Conservation (phyloP, 2,113 vertebrate species). For the Murina feae region DNA sequence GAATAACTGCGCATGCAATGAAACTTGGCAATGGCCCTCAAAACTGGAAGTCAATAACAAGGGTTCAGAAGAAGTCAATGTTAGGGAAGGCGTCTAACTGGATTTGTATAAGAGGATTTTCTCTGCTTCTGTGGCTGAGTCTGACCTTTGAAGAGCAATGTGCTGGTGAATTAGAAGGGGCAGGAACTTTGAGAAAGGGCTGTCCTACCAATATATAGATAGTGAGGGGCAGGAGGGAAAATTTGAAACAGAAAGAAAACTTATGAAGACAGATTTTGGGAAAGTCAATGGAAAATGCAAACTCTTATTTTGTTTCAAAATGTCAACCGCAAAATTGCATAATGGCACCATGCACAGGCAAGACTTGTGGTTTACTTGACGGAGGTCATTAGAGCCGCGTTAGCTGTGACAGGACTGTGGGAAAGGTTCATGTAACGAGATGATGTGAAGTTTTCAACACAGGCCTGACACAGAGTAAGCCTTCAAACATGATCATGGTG, state of each 20-base stretch:
- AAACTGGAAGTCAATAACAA: not conserved
- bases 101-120: not conserved
- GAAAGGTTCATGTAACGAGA: fast-evolving
- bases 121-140: not conserved
- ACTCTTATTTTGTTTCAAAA: not conserved
- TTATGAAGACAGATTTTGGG: not conserved
- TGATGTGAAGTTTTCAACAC: not conserved
- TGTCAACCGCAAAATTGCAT: not conserved
- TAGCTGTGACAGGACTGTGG: not conserved
- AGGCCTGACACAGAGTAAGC: not conserved
- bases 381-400: not conserved
- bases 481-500: not conserved
- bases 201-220: not conserved
- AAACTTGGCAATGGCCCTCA: not conserved
- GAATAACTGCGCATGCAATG: not conserved
- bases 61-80: not conserved
- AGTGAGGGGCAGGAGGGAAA: not conserved
- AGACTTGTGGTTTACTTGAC: not conserved
- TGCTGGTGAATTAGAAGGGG: not conserved
- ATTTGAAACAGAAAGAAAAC: not conserved
- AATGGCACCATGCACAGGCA: not conserved
- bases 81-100: not conserved
- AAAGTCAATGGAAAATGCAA: not conserved
- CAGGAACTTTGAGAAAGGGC: not conserved
- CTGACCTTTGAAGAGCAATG: not conserved